phyloP scores from a whole-genome alignment of 2,888 invertebrate genomes.

The Acanthosoma haemorrhoidale region DNA sequence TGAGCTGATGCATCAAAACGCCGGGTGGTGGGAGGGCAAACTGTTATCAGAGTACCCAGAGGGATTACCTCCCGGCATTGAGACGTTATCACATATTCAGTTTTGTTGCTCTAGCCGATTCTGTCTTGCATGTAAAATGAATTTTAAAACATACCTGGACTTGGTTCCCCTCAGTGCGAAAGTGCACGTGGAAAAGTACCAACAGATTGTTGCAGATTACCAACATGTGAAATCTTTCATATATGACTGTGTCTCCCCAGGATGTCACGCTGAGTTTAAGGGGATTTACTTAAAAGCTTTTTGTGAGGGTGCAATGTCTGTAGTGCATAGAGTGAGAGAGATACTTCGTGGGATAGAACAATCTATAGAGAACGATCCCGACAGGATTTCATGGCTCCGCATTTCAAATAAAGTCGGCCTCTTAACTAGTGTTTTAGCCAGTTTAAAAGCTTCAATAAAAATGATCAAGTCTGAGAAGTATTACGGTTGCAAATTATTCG shows the following conservation, averaged over 20 bases:
- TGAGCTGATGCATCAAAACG: too few relatives aligned
- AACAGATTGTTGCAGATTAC: constrained; percentile 13
- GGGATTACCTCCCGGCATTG: too few relatives aligned
- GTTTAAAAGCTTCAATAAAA: constrained; percentile 21
- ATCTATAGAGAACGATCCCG: neutral
- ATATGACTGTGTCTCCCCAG: neutral
- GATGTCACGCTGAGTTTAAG: neutral
- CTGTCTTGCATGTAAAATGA: neutral
- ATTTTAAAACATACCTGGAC: neutral
- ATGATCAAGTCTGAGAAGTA: constrained; percentile 26
- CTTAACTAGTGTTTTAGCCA: neutral
- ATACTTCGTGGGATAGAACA: constrained; percentile 29
- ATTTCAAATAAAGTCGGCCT: constrained; percentile 19
- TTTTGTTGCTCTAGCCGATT: too few relatives aligned
- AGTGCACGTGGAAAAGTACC: neutral
- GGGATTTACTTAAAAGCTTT: constrained; percentile 33
- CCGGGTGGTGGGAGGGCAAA: too few relatives aligned
- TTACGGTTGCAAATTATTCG: constrained; percentile 31
- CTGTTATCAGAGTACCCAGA: too few relatives aligned
- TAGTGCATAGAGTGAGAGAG: constrained; percentile 1
- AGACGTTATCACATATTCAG: too few relatives aligned
- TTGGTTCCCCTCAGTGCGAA: neutral
- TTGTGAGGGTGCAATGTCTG: constrained; percentile 17
- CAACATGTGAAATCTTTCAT: neutral
- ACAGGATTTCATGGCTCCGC: constrained; percentile 15